Conservation (phyloP, 2,797 vertebrate genomes). For the Otus scops region DNA sequence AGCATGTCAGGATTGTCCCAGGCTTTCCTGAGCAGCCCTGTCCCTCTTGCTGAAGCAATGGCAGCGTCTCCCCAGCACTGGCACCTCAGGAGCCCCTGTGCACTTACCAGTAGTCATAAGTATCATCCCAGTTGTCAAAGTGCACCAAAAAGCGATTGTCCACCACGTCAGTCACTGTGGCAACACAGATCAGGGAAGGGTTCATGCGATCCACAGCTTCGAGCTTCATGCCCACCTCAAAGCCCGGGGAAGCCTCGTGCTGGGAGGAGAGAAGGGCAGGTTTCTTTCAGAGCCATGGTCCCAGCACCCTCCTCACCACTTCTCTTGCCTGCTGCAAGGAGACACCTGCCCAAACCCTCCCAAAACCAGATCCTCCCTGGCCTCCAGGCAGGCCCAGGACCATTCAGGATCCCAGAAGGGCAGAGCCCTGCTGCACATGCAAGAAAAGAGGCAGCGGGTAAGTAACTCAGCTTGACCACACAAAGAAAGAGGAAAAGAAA, state of each 20-base stretch:
- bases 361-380: background rate
- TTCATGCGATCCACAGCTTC: slow-evolving; percentile 99
- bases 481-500: background rate
- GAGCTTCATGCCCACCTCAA: slow-evolving; percentile 94
- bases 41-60: background rate
- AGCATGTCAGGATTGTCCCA: background rate
- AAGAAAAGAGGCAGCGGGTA: background rate
- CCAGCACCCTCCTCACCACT: background rate
- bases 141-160: slow-evolving; percentile 94
- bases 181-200: slow-evolving; percentile 95
- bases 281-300: background rate
- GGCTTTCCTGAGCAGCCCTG: fast-evolving
- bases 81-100: background rate
- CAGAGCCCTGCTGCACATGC: background rate
- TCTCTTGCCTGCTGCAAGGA: background rate
- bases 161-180: slow-evolving; percentile 94
- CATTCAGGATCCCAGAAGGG: background rate
- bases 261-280: slow-evolving; percentile 55
- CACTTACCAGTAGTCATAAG: slow-evolving; percentile 95
- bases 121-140: slow-evolving; percentile 99
- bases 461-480: background rate
- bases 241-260: slow-evolving; percentile 83
- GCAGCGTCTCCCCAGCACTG: background rate
- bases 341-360: background rate
- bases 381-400: background rate